Evolutionary conservation across 2,888 invertebrate genomes (phyloP).

Genomic region (Netelia melanura): DNA sequence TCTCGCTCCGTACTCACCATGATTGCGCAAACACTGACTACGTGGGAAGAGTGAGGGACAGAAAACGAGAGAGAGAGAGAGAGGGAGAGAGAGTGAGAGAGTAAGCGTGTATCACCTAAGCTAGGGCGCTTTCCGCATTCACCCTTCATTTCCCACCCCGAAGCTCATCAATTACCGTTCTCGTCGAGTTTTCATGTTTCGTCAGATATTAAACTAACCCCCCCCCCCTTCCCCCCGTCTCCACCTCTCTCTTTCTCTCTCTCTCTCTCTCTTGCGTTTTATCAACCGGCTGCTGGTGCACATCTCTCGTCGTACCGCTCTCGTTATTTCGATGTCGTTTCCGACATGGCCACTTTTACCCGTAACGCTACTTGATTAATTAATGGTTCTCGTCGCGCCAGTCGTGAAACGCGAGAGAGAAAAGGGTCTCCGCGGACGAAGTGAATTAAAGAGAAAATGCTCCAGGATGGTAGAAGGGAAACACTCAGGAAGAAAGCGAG

Average conservation of each 20-base stretch:
- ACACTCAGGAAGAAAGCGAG: neutral
- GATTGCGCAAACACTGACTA: slow-evolving; percentile 62
- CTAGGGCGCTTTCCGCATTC: slow-evolving; percentile 27
- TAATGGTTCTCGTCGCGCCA: slow-evolving; percentile 35
- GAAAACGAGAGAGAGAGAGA: neutral
- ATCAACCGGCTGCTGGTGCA: neutral
- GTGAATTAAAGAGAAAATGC: slow-evolving; percentile 30
- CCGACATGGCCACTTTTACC: slow-evolving; percentile 40
- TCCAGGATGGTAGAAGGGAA: neutral
- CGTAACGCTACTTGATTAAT: slow-evolving; percentile 55
- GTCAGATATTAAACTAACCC: slow-evolving; percentile 61
- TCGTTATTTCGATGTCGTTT: slow-evolving; percentile 55
- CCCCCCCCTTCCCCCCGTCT: neutral
- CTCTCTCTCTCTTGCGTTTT: neutral
- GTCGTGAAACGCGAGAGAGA: neutral
- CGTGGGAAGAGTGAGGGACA: slow-evolving; percentile 40
- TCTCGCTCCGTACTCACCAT: slow-evolving; percentile 60
- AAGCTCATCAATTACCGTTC: slow-evolving; percentile 63
- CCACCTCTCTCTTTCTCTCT: neutral
- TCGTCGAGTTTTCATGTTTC: slow-evolving; percentile 63
- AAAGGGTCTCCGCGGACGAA: neutral
- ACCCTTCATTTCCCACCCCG: slow-evolving; percentile 14
- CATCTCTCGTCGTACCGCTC: slow-evolving; percentile 26
- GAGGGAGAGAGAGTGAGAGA: neutral
- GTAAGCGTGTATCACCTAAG: slow-evolving; percentile 9